A percentile compares a stretch with the other conserved stretches of the same genome.
Conservation (phyloP, 2,888 invertebrate genomes). For the Rhagonycha lutea region DNA sequence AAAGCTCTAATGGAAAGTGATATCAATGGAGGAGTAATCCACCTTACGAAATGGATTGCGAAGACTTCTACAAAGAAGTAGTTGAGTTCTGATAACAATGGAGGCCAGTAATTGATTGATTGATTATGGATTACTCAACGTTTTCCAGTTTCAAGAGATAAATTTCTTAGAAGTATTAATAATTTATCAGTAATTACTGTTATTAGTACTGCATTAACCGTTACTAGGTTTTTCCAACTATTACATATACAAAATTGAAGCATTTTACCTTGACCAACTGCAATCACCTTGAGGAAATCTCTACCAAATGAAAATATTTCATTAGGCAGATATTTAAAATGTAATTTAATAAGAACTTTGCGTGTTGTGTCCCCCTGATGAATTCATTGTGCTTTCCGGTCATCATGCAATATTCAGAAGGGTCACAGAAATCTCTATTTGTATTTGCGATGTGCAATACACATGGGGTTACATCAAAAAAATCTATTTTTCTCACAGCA, state of each 20-base stretch:
- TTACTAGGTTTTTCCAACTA: background rate
- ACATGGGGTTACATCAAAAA: background rate
- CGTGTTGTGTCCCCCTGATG: background rate
- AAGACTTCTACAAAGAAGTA: too few species aligned
- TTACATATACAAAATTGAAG: background rate
- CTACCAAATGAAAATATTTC: background rate
- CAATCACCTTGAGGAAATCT: background rate
- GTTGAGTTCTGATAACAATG: too few species aligned
- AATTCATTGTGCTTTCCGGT: background rate
- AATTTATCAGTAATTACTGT: background rate
- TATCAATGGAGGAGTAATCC: too few species aligned
- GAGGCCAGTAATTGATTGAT: background rate
- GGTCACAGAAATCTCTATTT: background rate
- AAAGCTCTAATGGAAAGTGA: too few species aligned
- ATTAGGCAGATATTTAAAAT: background rate
- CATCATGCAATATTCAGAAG: background rate
- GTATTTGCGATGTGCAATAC: background rate
- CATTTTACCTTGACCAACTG: background rate
- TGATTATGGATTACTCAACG: background rate
- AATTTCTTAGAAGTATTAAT: background rate
- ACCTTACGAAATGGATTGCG: too few species aligned
- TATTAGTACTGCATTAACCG: background rate
- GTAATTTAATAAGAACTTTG: background rate
- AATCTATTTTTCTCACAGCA: background rate
- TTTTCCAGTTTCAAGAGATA: background rate